Conservation (phyloP, 2,113 vertebrate genomes). For the Picathartes gymnocephalus region DNA sequence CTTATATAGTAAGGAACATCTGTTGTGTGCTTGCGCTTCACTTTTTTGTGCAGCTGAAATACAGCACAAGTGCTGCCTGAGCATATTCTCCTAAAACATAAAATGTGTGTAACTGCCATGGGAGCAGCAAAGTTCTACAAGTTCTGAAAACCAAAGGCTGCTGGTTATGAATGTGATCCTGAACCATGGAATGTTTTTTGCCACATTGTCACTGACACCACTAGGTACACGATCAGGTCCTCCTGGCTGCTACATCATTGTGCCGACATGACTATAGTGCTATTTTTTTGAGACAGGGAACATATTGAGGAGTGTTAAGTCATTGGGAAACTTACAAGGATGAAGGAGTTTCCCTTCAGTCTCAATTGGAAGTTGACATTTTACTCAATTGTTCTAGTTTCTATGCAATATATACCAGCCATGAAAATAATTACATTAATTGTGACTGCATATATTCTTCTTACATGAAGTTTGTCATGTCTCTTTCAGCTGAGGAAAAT, state of each 20-base stretch:
- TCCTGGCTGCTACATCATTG: neutral
- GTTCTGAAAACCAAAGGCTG: neutral
- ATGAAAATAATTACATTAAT: neutral
- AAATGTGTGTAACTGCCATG: neutral
- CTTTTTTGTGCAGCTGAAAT: neutral
- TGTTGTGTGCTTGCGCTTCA: neutral
- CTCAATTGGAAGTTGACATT: neutral
- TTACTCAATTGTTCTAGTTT: neutral
- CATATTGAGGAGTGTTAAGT: neutral
- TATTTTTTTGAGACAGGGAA: neutral
- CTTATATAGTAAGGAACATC: neutral
- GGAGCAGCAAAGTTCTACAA: neutral
- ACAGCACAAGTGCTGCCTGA: neutral
- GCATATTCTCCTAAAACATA: neutral
- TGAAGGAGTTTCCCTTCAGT: neutral
- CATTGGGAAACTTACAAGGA: neutral
- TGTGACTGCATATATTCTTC: neutral
- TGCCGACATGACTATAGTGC: neutral
- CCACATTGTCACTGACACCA: neutral
- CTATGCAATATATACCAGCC: neutral
- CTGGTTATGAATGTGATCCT: neutral
- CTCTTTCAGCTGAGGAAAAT: neutral
- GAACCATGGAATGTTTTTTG: neutral
- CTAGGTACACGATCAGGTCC: neutral
- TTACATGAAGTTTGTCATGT: neutral